Percentiles rank a stretch among this genome's conserved stretches.
Conservation (phyloP, 1,140 invertebrate genomes). For the Pteromalus puparum region DNA sequence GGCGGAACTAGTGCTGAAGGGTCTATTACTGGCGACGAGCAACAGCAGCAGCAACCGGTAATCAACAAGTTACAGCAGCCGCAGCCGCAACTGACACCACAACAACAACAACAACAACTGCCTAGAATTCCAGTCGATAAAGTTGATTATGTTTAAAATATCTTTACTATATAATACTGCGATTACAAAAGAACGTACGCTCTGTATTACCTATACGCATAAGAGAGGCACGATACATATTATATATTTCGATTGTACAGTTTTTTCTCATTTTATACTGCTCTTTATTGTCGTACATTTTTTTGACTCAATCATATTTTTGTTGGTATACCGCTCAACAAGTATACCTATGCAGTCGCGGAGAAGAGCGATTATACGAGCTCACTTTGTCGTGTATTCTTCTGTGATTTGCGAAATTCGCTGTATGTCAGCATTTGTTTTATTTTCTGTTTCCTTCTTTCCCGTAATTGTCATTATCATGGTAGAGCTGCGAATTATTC, state of each 20-base stretch:
- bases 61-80: constrained; percentile 55
- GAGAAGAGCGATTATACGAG: not conserved
- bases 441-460: not conserved
- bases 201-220: not conserved
- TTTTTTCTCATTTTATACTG: not conserved
- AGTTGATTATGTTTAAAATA: not conserved
- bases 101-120: constrained; percentile 15
- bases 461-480: constrained; percentile 7
- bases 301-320: constrained; percentile 15
- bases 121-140: constrained; percentile 22
- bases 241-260: not conserved
- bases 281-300: constrained; percentile 6
- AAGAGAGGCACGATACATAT: not conserved
- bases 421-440: not conserved
- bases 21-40: constrained; percentile 44
- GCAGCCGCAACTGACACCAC: not conserved
- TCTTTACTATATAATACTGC: not conserved
- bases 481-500: not conserved
- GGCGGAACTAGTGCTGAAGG: not conserved
- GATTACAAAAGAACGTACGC: constrained; percentile 1
- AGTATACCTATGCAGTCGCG: not conserved
- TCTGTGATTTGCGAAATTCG: not conserved
- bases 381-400: not conserved
- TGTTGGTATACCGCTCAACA: not conserved
- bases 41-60: constrained; percentile 71